phyloP scores from a whole-genome alignment of 1,140 invertebrate genomes.

The Neodiprion pinetum region DNA sequence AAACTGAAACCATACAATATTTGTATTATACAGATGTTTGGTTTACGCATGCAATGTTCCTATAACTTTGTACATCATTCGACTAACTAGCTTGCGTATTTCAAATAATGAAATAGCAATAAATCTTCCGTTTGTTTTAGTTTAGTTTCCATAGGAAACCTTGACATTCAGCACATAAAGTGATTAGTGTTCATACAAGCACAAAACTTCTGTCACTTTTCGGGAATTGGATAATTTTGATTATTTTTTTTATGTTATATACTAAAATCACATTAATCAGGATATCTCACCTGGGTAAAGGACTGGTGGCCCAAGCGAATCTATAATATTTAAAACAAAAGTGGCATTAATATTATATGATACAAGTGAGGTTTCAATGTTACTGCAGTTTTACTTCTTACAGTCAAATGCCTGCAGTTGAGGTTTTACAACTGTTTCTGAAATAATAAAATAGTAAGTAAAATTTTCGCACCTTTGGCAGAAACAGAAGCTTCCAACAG shows the following conservation, averaged over 20 bases:
- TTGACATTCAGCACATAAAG: not conserved
- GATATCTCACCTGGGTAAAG: slow-evolving; percentile 56
- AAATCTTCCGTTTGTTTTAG: not conserved
- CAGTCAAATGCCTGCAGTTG: not conserved
- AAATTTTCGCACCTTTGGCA: slow-evolving; percentile 53
- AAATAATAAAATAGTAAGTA: slow-evolving; percentile 9
- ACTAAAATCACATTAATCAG: slow-evolving; percentile 10
- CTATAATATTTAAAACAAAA: slow-evolving; percentile 35
- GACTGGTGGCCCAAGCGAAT: slow-evolving; percentile 46
- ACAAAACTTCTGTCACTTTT: too few relatives aligned
- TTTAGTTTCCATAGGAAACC: not conserved
- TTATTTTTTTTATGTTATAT: not conserved
- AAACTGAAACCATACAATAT: not conserved
- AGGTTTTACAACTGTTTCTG: not conserved
- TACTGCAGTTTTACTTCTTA: slow-evolving; percentile 11
- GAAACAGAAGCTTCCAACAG: slow-evolving; percentile 60
- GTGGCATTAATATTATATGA: slow-evolving; percentile 8
- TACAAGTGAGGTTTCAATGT: slow-evolving; percentile 30
- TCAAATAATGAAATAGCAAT: too few relatives aligned
- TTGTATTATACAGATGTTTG: not conserved
- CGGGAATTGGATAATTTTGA: slow-evolving; percentile 13
- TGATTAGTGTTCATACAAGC: not conserved
- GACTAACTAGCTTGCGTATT: too few relatives aligned
- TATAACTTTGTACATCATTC: too few relatives aligned
- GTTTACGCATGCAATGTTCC: not conserved